These are phyloP conservation scores for Paragorgia papillata DNA, from an alignment of 92 coral and sea anemone species.

Conservation along the genomic window DNA sequence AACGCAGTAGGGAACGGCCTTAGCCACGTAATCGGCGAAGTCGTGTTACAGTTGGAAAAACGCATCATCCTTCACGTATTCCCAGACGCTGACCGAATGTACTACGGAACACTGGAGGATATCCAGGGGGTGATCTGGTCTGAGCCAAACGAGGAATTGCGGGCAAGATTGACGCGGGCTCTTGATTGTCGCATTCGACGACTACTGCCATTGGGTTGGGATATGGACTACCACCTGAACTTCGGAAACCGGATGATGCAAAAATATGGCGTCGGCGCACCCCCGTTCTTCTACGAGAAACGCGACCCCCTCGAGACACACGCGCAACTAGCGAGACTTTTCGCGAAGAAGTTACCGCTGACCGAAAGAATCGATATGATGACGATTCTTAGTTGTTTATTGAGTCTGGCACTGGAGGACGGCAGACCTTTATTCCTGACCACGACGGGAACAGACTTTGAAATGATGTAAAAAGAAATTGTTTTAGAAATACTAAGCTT, in stretches of 20 bases:
- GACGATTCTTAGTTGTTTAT: constrained; percentile 13
- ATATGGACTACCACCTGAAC: constrained; percentile 17
- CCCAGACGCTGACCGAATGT: constrained; percentile 21
- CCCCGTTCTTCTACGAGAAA: constrained; percentile 34
- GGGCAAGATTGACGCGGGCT: constrained; percentile 5
- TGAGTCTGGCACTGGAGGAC: constrained; percentile 33
- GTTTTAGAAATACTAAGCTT: background rate
- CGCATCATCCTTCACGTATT: constrained; percentile 39
- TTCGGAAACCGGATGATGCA: constrained; percentile 24
- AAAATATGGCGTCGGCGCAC: constrained; percentile 42
- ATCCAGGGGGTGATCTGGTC: constrained; percentile 23
- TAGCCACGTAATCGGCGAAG: constrained; percentile 18
- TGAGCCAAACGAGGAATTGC: constrained; percentile 11
- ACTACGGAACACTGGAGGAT: constrained; percentile 25
- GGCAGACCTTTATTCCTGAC: constrained; percentile 24
- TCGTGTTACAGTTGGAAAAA: constrained; percentile 34
- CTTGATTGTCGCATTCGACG: constrained; percentile 8
- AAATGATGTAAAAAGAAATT: constrained; percentile 17
- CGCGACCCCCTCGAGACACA: constrained; percentile 37
- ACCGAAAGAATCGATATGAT: constrained; percentile 24
- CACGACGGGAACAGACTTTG: constrained; percentile 20
- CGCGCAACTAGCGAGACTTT: constrained; percentile 46
- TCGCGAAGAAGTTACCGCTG: constrained; percentile 20
- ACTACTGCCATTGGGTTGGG: constrained; percentile 33
- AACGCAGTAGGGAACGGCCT: constrained; percentile 17